Evolutionary conservation across 2,797 vertebrate species (phyloP), one percentile per base, ranked within the genome.

Genomic region (Mormyrops boulengeri): DNA sequence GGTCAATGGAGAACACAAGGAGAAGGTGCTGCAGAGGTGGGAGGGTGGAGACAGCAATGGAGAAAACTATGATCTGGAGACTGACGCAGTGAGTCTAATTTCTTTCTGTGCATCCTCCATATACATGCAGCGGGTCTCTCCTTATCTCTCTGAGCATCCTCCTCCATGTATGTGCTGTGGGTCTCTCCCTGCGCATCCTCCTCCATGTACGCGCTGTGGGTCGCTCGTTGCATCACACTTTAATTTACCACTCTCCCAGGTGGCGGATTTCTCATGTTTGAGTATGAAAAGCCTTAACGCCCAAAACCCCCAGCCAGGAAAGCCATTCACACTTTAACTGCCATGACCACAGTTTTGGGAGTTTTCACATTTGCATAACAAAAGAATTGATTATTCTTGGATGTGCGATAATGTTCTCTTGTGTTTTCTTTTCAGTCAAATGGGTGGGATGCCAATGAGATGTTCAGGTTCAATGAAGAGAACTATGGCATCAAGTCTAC

Each of bases 361-460:
- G 49, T 30, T 53, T 38, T 80, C 7, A 80, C 73, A 47, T 80
- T 80, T 38, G 38, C 41, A 47, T 53, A 53, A 53, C 84, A 26
- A 85, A 85, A 50, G 47, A 50, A 53, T 47, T 53, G 47, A 50
- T 50, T 50, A 22, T 85, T 85, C n/a, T 85, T 50, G 50, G 50
- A 85, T 85, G 84, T 85, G 11, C n/a, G 2, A 53, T 53, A 57
- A 55, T 87, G 34, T 41, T 87, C 53, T 38, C 30, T 9, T 69
- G 12, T 82, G 34, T 88, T 11, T 57, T 19, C 62, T 0, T 85
- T 47, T 57, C 91, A 99, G 97, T 96, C 97, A 52, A 99, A 99
- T 89, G 98, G 98, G 60, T 99, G 98, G 98, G 98, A 98, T 90
- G 97, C 98, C 89, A 99, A 97, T 30, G 98, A 99, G 93, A 99